These are phyloP conservation scores for Anas flavirostris DNA, from an alignment of 2,797 vertebrate species.

Conservation along the genomic window DNA sequence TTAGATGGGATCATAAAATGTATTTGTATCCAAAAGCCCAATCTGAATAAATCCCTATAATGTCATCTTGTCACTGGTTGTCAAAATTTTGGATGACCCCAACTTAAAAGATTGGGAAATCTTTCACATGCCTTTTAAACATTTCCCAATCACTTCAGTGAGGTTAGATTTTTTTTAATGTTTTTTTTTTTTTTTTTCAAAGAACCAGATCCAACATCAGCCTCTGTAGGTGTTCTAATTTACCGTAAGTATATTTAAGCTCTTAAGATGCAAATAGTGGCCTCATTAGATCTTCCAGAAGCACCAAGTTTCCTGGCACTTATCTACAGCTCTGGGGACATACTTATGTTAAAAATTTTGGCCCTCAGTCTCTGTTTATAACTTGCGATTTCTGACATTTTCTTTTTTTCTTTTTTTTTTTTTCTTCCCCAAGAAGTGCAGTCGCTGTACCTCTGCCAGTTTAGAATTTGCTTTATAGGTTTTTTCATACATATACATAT, in stretches of 20 bases:
- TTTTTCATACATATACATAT: background rate
- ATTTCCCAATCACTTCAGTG: background rate
- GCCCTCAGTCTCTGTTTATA: background rate
- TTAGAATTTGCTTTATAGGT: background rate
- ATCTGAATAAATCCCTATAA: background rate
- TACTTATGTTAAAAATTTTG: background rate
- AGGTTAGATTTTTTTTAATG: background rate
- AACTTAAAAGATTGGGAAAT: background rate
- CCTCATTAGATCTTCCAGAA: background rate
- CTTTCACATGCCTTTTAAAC: background rate
- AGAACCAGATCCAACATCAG: background rate
- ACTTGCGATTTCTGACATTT: background rate
- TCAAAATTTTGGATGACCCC: background rate
- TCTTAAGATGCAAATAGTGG: background rate
- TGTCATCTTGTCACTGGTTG: background rate
- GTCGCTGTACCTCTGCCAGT: background rate
- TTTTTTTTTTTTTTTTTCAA: background rate
- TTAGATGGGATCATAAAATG: background rate
- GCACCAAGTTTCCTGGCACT: background rate
- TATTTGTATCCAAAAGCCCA: background rate
- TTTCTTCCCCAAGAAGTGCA: background rate
- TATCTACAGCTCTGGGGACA: background rate
- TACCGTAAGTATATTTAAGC: background rate
- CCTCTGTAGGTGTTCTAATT: background rate
- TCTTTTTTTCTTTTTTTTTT: background rate